phyloP scores from a whole-genome alignment of 2,888 invertebrate species.

The Agrotis exclamationis region DNA sequence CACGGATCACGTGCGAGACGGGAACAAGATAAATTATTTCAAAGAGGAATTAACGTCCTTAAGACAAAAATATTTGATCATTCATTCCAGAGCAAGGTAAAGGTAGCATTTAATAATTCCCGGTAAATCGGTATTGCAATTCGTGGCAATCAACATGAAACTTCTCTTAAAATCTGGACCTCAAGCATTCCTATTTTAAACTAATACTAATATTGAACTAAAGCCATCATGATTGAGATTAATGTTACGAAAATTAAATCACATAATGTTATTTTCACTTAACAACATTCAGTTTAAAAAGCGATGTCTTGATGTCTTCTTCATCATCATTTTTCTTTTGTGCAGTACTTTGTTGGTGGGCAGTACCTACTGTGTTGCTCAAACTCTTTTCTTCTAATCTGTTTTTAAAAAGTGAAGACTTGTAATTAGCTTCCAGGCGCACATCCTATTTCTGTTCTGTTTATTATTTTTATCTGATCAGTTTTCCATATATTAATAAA shows the following conservation, averaged over 20 bases:
- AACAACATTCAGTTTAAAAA: slow-evolving; percentile 13
- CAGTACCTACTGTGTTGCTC: too few relatives aligned
- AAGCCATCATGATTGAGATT: too few relatives aligned
- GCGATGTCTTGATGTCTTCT: not conserved
- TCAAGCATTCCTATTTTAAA: not conserved
- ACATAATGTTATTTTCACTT: slow-evolving; percentile 4
- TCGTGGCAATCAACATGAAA: slow-evolving; percentile 42
- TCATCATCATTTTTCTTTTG: too few relatives aligned
- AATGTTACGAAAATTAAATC: too few relatives aligned
- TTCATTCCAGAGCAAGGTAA: slow-evolving; percentile 34
- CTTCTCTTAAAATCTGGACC: not conserved
- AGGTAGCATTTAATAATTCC: slow-evolving; percentile 31
- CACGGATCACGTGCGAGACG: slow-evolving; percentile 22
- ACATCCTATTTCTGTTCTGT: too few relatives aligned
- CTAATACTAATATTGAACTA: too few relatives aligned
- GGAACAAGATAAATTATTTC: slow-evolving; percentile 38
- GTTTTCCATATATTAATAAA: too few relatives aligned
- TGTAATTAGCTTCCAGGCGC: too few relatives aligned
- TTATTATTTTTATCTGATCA: too few relatives aligned
- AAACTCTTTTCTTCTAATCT: too few relatives aligned
- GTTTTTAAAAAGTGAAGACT: too few relatives aligned
- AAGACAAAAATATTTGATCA: slow-evolving; percentile 38
- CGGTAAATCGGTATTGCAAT: slow-evolving; percentile 31
- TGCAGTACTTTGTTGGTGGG: too few relatives aligned
- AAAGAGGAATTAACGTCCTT: slow-evolving; percentile 27